Evolutionary conservation across 2,113 vertebrate species (phyloP).

Genomic region (Ammodytes marinus): DNA sequence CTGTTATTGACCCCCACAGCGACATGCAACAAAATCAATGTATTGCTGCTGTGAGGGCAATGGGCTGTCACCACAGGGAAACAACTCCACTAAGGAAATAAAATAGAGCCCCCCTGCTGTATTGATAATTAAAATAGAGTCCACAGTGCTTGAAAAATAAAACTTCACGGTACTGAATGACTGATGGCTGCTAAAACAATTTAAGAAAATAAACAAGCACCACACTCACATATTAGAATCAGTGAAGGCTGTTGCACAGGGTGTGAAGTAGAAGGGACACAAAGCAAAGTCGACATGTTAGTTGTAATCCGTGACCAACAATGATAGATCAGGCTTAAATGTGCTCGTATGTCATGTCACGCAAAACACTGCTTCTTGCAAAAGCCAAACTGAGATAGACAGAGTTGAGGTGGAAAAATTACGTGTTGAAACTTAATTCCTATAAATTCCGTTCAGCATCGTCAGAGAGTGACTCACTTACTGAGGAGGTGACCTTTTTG

Average conservation of each 20-base stretch:
- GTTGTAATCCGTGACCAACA: slow-evolving; percentile 10
- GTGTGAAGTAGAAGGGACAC: background rate
- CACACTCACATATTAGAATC: slow-evolving; percentile 1
- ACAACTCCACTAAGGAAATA: slow-evolving; percentile 23
- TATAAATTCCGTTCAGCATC: slow-evolving; percentile 19
- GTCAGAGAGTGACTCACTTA: slow-evolving; percentile 44
- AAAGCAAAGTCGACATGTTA: slow-evolving; percentile 11
- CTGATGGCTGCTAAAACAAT: slow-evolving; percentile 50
- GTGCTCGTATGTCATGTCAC: background rate
- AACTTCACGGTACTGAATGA: slow-evolving; percentile 31
- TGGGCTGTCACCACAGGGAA: slow-evolving; percentile 52
- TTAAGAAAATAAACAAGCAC: slow-evolving; percentile 47
- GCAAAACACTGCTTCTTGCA: background rate
- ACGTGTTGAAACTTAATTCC: slow-evolving; percentile 17
- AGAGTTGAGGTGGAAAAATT: slow-evolving; percentile 9
- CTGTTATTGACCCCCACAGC: slow-evolving; percentile 36
- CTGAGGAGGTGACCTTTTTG: slow-evolving; percentile 61
- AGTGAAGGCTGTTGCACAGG: background rate
- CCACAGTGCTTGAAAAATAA: slow-evolving; percentile 39
- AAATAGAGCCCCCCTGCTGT: slow-evolving; percentile 2
- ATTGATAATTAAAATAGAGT: slow-evolving; percentile 63
- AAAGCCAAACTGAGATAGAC: background rate
- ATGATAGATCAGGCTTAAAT: background rate
- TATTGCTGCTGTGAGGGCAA: slow-evolving; percentile 65
- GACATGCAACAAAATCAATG: slow-evolving; percentile 57